Base-by-base conservation (phyloP, 2,888 invertebrate genomes). In the Plebejus anna region DNA sequence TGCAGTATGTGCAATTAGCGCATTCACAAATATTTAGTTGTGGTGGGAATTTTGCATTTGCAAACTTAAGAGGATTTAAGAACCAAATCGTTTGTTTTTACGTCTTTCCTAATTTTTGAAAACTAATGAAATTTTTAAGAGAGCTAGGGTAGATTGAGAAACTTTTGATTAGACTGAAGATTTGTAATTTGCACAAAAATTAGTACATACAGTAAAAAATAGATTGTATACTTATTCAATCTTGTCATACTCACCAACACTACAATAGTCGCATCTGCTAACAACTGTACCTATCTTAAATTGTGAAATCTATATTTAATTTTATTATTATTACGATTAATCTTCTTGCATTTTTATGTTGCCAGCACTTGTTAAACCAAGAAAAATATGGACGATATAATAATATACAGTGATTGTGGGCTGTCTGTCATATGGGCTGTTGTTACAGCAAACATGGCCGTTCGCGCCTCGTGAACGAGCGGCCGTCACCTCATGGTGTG, bases 1-100 rank as follows among this genome's bases (percentile, higher is more conserved):
- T 66, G 66, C 66, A 66, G 36, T 61, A 28, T 61, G 13, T 66
- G 66, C 66, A 66, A 66, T 66, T 66, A 66, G 32, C 66, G 32
- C 66, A 32, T 66, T 66, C 13, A 6, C 66, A 66, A 66, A 66
- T 36, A 66, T 66, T 66, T 66, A 66, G 32, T 66, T 13, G 66
- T 32, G 11, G 32, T 66, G 66, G 66, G 66, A 66, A 61, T 28
- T 22, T 28, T 32, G 32, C 66, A 61, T 11, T 36, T 36, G 32
- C 66, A 66, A 32, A 5, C 66, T 1, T 16, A 11, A 5, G 57
- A 57, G n/a, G 6, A n/a, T 55, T 55, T 57, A n/a, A 13, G 1
- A 16, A 57, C 47, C 3, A 11, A 47, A 47, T 47, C 38, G 38
- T 38, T 38, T 5, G 38, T 6, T 32, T 32, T 32, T 32, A 32